phyloP scores from a whole-genome alignment of 2,888 invertebrate genomes.

The Carpatolechia fugitivella region DNA sequence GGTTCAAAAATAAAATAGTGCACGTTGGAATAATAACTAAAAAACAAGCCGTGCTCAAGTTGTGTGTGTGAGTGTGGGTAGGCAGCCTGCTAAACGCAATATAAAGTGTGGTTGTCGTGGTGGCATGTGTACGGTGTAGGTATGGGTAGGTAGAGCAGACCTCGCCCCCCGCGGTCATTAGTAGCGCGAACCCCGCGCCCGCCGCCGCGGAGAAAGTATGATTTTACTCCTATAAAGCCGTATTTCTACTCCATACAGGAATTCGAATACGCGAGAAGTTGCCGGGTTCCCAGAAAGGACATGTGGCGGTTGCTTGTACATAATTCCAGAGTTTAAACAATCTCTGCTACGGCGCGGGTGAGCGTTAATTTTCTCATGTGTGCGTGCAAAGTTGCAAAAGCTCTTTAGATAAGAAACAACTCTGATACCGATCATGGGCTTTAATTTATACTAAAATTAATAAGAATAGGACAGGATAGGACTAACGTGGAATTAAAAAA shows the following conservation, averaged over 20 bases:
- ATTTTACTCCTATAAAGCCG: constrained; percentile 80
- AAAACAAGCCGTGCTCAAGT: constrained; percentile 55
- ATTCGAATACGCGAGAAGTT: constrained; percentile 76
- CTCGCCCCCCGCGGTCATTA: constrained; percentile 80
- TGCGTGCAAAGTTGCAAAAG: background rate
- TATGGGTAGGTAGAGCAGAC: constrained; percentile 54
- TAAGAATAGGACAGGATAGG: too few relatives aligned
- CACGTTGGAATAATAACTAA: constrained; percentile 68
- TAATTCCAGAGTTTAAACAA: constrained; percentile 73
- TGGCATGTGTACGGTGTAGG: constrained; percentile 51
- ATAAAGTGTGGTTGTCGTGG: constrained; percentile 76
- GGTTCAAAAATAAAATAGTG: constrained; percentile 71
- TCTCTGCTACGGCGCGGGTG: constrained; percentile 54
- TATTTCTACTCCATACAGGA: constrained; percentile 79
- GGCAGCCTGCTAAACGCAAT: constrained; percentile 75
- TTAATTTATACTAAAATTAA: too few relatives aligned
- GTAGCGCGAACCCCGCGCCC: constrained; percentile 63
- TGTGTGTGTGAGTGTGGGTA: constrained; percentile 70
- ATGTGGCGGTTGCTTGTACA: constrained; percentile 69
- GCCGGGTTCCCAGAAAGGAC: constrained; percentile 70
- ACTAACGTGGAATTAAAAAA: too few relatives aligned
- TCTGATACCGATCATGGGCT: too few relatives aligned
- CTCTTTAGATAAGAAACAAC: background rate
- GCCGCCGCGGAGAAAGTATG: constrained; percentile 75
- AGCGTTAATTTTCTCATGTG: constrained; percentile 50